These are phyloP conservation scores for Cirrhinus mrigala DNA, from an alignment of 2,797 vertebrate genomes.

Conservation along the genomic window DNA sequence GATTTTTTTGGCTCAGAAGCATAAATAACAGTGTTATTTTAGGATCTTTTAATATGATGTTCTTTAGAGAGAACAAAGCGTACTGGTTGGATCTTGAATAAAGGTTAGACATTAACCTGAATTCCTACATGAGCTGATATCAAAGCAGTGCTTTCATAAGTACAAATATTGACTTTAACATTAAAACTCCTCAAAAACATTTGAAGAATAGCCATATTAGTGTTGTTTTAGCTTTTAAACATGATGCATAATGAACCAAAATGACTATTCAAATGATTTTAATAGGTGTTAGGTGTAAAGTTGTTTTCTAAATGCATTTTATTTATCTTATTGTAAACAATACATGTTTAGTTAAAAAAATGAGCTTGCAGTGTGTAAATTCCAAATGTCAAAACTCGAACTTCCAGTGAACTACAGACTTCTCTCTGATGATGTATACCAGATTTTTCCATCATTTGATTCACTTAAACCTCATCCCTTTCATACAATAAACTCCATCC, in stretches of 20 bases:
- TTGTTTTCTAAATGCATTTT: neutral
- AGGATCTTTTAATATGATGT: neutral
- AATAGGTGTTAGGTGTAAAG: neutral
- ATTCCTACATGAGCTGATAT: neutral
- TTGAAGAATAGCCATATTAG: neutral
- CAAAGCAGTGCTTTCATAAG: neutral
- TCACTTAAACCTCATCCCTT: neutral
- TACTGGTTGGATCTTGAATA: constrained; percentile 14
- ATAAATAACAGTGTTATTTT: constrained; percentile 39
- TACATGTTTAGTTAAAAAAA: neutral
- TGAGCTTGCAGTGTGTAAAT: neutral
- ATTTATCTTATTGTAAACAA: neutral
- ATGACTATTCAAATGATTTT: neutral
- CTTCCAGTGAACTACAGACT: neutral
- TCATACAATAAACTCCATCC: neutral
- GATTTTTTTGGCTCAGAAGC: neutral
- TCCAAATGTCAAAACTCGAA: neutral
- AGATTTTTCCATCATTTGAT: neutral
- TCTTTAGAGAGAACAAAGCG: neutral
- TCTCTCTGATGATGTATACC: neutral
- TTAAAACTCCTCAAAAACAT: neutral
- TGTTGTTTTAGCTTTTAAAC: neutral
- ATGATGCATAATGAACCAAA: neutral
- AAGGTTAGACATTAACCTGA: neutral
- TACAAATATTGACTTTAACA: neutral